Base-by-base conservation (phyloP, 2,113 vertebrate species). In the Glaucomys volans region DNA sequence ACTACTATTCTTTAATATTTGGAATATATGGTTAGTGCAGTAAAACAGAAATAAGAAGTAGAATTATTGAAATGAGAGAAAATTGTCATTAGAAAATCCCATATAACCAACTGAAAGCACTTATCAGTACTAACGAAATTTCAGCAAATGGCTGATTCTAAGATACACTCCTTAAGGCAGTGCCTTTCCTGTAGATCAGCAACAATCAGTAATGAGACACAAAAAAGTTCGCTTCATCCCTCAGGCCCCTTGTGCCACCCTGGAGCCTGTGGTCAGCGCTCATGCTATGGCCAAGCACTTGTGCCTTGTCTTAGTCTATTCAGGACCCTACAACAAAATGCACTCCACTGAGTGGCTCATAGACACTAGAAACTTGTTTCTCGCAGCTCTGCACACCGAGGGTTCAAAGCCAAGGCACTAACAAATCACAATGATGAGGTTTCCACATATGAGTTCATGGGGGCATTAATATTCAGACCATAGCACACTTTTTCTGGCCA, bases 21-120 rank as follows among this genome's bases (percentile, higher is more conserved):
- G 64, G 11, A 40, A 80, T 75, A 84, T 92, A 12, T 64, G 16
- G 22, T n/a, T 80, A n/a, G 5, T 71, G 24, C 44, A 74, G 72
- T 44, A 72, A 92, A 88, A 50, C 40, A 89, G 52, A 92, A 92
- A 72, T 66, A 74, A 92, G 66, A 83, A 92, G 59, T 37, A 50
- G 13, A 62, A 54, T 59, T 57, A 52, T 42, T 85, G 52, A 59
- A 96, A 90, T 37, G 24, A 79, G 52, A 74, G 26, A 86, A 94
- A 93, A 75, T 32, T 77, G 11, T 85, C n/a, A 64, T 83, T 62
- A 87, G 42, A 57, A 93, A 93, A 30, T 89, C 13, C 18, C 47
- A 96, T 47, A 59, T 42, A 89, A 76, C 59, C 82, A 59, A 47
- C 64, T 47, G 79, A 66, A 81, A 93, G 74, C 62, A 87, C n/a